phyloP scores from a whole-genome alignment of 2,888 invertebrate species.

The Phengaris arion region DNA sequence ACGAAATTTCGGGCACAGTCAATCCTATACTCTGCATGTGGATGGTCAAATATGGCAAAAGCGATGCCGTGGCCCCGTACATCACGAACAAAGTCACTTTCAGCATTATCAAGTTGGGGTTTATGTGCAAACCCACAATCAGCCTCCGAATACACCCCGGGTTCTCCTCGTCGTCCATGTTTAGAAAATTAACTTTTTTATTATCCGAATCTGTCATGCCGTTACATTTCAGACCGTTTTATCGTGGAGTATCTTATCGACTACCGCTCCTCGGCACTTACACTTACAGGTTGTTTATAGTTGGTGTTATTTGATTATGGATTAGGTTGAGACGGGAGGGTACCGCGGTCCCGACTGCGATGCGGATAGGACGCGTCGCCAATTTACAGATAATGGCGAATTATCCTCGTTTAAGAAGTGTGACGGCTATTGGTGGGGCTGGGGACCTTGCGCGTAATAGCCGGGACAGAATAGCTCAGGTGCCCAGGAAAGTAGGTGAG shows the following conservation, averaged over 20 bases:
- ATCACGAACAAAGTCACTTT: conserved; percentile 90
- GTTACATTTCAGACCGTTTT: conserved; percentile 47
- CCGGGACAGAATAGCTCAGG: conserved; percentile 45
- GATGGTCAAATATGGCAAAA: conserved; percentile 91
- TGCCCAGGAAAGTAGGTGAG: conserved; percentile 20
- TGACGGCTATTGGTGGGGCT: conserved; percentile 76
- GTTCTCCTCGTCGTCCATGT: conserved; percentile 71
- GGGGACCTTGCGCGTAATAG: conserved; percentile 75
- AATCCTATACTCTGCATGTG: conserved; percentile 95
- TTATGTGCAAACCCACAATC: conserved; percentile 80
- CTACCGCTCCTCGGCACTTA: conserved; percentile 59
- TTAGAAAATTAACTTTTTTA: conserved; percentile 70
- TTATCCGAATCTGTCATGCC: conserved; percentile 65
- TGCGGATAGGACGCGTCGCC: conserved; percentile 67
- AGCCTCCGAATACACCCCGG: conserved; percentile 65
- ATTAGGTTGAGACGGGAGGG: conserved; percentile 58
- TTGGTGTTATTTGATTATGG: conserved; percentile 65
- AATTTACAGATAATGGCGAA: conserved; percentile 79
- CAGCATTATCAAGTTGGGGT: conserved; percentile 88
- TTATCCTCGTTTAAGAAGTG: conserved; percentile 79
- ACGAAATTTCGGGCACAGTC: conserved; percentile 91
- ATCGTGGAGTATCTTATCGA: conserved; percentile 70
- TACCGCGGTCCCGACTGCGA: conserved; percentile 70
- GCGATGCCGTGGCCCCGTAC: conserved; percentile 91
- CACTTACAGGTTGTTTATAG: conserved; percentile 46